phyloP scores from a whole-genome alignment of 1,140 invertebrate species.

The Notospermus geniculatus region DNA sequence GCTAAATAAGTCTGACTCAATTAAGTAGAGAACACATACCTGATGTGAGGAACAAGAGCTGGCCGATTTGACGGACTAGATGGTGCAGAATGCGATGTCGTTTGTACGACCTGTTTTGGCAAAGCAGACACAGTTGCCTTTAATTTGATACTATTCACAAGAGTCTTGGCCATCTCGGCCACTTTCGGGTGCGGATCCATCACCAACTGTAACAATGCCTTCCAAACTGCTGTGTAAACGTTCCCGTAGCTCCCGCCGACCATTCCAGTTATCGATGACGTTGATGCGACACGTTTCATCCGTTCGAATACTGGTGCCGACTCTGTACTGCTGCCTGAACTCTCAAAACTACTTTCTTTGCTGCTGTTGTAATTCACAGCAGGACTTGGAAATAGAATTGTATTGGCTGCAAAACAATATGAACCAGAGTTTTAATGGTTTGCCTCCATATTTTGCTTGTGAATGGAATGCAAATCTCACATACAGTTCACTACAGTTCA shows the following conservation, averaged over 20 bases:
- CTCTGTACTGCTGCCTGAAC: slow-evolving; percentile 14
- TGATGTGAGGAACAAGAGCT: slow-evolving; percentile 20
- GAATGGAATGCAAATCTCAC: too few relatives aligned
- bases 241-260: slow-evolving; percentile 36
- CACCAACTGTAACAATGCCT: slow-evolving; percentile 70
- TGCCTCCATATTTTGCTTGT: too few relatives aligned
- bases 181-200: slow-evolving; percentile 83
- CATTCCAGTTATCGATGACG: slow-evolving; percentile 19
- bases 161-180: slow-evolving; percentile 69
- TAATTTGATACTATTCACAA: slow-evolving; percentile 74
- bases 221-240: slow-evolving; percentile 85
- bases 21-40: too few relatives aligned
- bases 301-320: slow-evolving; percentile 27
- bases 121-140: slow-evolving; percentile 61
- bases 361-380: slow-evolving; percentile 11
- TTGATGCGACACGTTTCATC: slow-evolving; percentile 38
- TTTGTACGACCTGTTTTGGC: too few relatives aligned
- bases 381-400: neutral
- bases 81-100: slow-evolving; percentile 61
- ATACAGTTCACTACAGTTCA: too few relatives aligned
- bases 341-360: slow-evolving; percentile 20
- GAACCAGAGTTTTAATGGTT: too few relatives aligned
- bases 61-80: slow-evolving; percentile 63
- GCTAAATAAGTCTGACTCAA: too few relatives aligned
- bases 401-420: too few relatives aligned